Conservation (phyloP, 2,797 vertebrate genomes). For the Acipenser oxyrinchus region DNA sequence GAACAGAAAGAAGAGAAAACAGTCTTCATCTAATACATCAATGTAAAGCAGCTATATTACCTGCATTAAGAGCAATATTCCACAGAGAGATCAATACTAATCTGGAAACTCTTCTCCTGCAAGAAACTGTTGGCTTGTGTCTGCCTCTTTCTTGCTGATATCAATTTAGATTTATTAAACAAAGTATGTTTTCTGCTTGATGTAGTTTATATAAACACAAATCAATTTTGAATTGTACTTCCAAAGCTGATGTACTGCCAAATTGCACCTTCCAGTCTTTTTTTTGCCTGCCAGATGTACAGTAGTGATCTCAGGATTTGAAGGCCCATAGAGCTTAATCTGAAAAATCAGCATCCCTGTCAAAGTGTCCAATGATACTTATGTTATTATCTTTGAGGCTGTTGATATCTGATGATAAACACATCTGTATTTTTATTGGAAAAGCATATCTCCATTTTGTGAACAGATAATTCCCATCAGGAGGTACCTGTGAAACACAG, state of each 20-base stretch:
- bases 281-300: neutral
- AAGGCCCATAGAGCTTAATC: too few relatives aligned
- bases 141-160: slow-evolving; percentile 32
- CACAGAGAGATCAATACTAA: slow-evolving; percentile 51
- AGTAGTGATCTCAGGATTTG: neutral
- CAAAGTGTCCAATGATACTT: too few relatives aligned
- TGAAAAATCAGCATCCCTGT: too few relatives aligned
- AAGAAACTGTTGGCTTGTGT: slow-evolving; percentile 43
- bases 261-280: slow-evolving; percentile 32
- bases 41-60: slow-evolving; percentile 60
- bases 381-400: too few relatives aligned
- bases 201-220: slow-evolving; percentile 50
- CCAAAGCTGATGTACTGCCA: slow-evolving; percentile 44
- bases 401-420: too few relatives aligned
- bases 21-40: slow-evolving; percentile 59
- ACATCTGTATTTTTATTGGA: too few relatives aligned
- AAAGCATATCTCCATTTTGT: too few relatives aligned
- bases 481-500: too few relatives aligned
- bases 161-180: slow-evolving; percentile 56
- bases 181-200: slow-evolving; percentile 49
- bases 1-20: slow-evolving; percentile 38
- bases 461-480: too few relatives aligned
- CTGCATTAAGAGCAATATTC: slow-evolving; percentile 59
- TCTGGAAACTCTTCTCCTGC: slow-evolving; percentile 34
- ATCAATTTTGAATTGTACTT: slow-evolving; percentile 56